Percentiles rank a stretch among this genome's conserved stretches.
Evolutionary conservation across 2,113 vertebrate species (phyloP).

Genomic region (Papio anubis): DNA sequence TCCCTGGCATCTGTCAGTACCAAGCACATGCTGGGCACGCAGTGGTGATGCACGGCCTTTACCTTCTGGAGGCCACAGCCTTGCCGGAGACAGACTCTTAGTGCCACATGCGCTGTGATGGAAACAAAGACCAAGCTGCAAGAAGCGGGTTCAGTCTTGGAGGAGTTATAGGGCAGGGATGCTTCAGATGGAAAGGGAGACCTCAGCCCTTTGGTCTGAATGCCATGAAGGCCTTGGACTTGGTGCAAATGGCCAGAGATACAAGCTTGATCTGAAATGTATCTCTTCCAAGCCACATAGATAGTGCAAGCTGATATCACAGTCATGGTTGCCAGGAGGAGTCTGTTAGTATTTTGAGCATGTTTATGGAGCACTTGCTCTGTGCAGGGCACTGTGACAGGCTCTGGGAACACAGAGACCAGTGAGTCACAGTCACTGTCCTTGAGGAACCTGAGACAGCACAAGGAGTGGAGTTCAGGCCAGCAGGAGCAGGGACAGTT

Average conservation of each 20-base stretch:
- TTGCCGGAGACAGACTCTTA: no score
- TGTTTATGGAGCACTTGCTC: neutral
- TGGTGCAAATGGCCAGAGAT: neutral
- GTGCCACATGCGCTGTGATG: fast-evolving
- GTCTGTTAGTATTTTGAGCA: no score
- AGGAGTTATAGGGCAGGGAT: fast-evolving
- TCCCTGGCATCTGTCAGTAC: fast-evolving
- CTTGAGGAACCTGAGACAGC: neutral
- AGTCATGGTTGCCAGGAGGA: neutral
- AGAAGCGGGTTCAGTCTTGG: neutral
- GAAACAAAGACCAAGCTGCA: fast-evolving
- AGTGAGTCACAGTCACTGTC: neutral
- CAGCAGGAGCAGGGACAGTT: neutral
- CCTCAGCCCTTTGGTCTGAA: neutral
- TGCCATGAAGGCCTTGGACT: neutral
- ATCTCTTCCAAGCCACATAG: neutral
- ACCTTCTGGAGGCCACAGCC: fast-evolving
- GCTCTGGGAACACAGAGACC: neutral
- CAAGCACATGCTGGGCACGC: neutral
- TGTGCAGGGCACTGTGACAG: neutral
- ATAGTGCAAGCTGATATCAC: fast-evolving
- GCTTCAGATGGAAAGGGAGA: neutral
- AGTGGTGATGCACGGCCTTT: fast-evolving
- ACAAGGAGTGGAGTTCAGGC: neutral
- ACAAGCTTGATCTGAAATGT: neutral